Evolutionary conservation across 2,888 invertebrate species (phyloP).

Genomic region (Pterostichus niger): DNA sequence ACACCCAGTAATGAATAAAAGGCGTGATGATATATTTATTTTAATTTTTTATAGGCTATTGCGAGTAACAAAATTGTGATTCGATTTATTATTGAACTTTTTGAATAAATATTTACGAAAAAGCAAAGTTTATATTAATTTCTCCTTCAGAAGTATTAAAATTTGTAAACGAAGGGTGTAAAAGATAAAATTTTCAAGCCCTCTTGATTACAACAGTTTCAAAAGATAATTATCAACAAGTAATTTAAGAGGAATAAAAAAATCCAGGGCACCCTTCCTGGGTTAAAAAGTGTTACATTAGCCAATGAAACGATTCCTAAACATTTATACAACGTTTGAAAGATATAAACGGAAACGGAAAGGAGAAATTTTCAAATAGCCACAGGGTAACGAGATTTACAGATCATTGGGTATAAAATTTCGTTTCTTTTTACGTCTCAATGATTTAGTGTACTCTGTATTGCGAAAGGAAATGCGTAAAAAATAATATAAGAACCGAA

Average conservation of each 20-base stretch:
- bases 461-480: constrained; percentile 53
- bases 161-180: constrained; percentile 14
- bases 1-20: too few relatives aligned
- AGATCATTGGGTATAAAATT: constrained; percentile 61
- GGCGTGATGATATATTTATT: too few relatives aligned
- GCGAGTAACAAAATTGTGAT: too few relatives aligned
- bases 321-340: constrained; percentile 54
- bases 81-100: too few relatives aligned
- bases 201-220: constrained; percentile 19
- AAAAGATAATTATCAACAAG: constrained; percentile 56
- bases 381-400: constrained; percentile 56
- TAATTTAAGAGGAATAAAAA: constrained; percentile 45
- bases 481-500: constrained; percentile 58
- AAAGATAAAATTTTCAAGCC: constrained; percentile 13
- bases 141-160: not conserved
- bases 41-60: too few relatives aligned
- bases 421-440: constrained; percentile 57
- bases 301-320: constrained; percentile 9
- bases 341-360: constrained; percentile 57
- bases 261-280: constrained; percentile 9
- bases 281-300: constrained; percentile 55
- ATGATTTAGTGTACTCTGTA: constrained; percentile 59
- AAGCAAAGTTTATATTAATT: too few relatives aligned
- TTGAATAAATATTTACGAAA: too few relatives aligned
- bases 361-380: constrained; percentile 40